Evolutionary conservation across 2,888 invertebrate species (phyloP), one percentile per base, ranked within the genome.

Genomic region (Drepanosiphum platanoidis): DNA sequence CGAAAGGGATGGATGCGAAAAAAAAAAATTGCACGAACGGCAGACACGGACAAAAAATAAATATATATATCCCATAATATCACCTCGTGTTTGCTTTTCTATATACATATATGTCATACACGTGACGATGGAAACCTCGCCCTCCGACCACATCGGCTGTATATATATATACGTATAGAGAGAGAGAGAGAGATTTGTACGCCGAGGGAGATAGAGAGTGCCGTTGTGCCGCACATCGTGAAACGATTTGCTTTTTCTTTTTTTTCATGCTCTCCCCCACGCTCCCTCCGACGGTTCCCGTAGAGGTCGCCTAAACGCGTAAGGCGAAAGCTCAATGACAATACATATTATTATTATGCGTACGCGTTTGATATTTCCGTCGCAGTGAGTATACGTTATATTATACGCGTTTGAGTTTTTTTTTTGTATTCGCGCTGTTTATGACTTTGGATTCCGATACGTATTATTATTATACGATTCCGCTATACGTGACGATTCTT

Each of bases 1-100:
- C 82, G 82, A 82, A 72, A 74, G 72, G 72, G 72, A 72, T 39
- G 61, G 32, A 71, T 61, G 82, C 11, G 72, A 61, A 82, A 82
- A 66, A 61, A 82, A 72, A 34, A n/a, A n/a, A n/a, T n/a, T 52
- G 61, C 70, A 34, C 46, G 36, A 80, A 52, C 27, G 8, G 32
- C 1, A 34, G 18, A 46, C 15, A 39, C 0, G 13, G 61, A n/a
- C 1, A 64, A 64, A 78, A 42, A 79, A 68, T 46, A 58, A 70
- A 70, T n/a, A n/a, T n/a, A n/a, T n/a, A n/a, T n/a, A 81, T 34
- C 27, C 18, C 15, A 34, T 52, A 80, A 80, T 80, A 80, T 80
- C 80, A 52, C 70, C 52, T 80, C 70, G 70, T 34, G 70, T 79
- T 79, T 79, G 79, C 68, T 79, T 68, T 79, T 68, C 34, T 5